Percentiles rank a stretch among this genome's conserved stretches.
phyloP scores from a whole-genome alignment of 2,888 invertebrate genomes.

The Spatulosminthurus flaviceps region DNA sequence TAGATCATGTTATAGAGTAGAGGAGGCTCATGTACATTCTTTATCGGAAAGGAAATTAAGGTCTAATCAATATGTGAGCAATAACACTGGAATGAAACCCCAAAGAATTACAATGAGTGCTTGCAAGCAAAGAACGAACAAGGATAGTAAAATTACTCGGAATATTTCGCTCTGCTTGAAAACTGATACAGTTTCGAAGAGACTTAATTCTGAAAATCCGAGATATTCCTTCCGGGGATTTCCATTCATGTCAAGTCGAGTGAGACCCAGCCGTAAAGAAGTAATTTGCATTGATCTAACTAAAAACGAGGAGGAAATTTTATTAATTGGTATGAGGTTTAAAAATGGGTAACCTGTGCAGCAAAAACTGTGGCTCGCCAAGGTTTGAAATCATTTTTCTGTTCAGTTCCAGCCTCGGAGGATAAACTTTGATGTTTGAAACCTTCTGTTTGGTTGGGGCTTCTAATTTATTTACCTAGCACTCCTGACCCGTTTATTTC shows the following conservation, averaged over 20 bases:
- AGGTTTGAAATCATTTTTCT: too few relatives aligned
- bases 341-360: background rate
- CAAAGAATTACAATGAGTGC: background rate
- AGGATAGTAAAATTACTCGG: background rate
- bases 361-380: too few relatives aligned
- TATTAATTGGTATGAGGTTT: background rate
- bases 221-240: background rate
- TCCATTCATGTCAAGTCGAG: background rate
- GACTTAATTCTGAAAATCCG: background rate
- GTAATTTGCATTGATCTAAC: constrained; percentile 8
- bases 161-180: background rate
- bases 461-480: too few relatives aligned
- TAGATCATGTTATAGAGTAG: background rate
- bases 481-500: too few relatives aligned
- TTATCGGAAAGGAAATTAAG: background rate
- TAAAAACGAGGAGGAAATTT: background rate
- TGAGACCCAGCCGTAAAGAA: background rate
- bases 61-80: background rate
- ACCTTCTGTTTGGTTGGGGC: too few relatives aligned
- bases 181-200: background rate
- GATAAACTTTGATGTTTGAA: too few relatives aligned
- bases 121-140: background rate
- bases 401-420: too few relatives aligned
- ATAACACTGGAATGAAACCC: background rate
- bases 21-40: background rate